phyloP scores from a whole-genome alignment of 2,797 vertebrate species.

The Myoxocephalus aenaeus region DNA sequence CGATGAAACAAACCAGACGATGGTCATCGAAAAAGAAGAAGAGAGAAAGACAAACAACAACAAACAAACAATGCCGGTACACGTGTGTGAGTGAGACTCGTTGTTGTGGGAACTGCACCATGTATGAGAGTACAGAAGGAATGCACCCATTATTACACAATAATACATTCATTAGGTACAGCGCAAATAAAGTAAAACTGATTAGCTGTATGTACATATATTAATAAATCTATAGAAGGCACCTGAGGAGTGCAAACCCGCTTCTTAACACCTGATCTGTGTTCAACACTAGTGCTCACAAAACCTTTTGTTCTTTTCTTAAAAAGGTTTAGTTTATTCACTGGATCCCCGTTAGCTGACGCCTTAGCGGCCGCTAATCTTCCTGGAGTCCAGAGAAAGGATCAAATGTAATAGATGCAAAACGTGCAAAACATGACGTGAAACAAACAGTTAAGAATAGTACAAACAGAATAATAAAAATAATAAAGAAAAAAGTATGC shows the following conservation, averaged over 20 bases:
- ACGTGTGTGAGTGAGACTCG: neutral
- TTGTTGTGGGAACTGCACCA: neutral
- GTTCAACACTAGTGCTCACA: neutral
- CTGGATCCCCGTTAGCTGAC: too few species aligned
- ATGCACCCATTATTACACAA: slow-evolving; percentile 40
- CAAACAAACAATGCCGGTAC: neutral
- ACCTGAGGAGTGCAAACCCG: slow-evolving; percentile 23
- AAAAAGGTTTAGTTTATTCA: neutral
- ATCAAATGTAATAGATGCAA: too few species aligned
- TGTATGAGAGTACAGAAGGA: neutral
- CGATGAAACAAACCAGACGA: neutral
- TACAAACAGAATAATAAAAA: too few species aligned
- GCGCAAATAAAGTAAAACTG: slow-evolving; percentile 23
- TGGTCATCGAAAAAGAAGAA: neutral
- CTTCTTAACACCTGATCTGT: neutral
- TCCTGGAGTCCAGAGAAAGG: too few species aligned
- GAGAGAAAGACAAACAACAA: too few species aligned
- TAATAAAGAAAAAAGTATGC: neutral
- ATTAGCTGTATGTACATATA: neutral
- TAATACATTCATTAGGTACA: slow-evolving; percentile 65
- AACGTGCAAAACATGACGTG: too few species aligned
- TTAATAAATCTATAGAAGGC: slow-evolving; percentile 11
- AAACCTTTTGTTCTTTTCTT: neutral
- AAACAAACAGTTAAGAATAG: too few species aligned
- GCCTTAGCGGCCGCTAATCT: too few species aligned